Conservation (phyloP, 1,140 invertebrate genomes). For the Aphaenogaster ashmeadi region DNA sequence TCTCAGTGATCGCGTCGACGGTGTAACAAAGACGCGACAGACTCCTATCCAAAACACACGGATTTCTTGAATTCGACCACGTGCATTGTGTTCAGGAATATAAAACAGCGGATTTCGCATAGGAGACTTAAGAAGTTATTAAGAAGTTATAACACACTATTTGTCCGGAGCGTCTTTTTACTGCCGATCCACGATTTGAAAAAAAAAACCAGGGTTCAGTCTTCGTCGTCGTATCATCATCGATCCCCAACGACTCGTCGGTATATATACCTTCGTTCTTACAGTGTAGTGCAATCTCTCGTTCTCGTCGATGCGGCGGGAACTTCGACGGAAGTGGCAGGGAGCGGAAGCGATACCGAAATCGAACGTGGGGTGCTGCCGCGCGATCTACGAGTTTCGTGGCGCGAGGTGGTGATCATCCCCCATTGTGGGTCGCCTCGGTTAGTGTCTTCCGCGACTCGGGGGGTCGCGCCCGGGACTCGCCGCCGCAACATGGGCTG, state of each 20-base stretch:
- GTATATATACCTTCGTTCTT: background rate
- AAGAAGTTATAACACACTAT: background rate
- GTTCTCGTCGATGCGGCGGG: constrained; percentile 43
- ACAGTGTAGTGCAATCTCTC: constrained; percentile 23
- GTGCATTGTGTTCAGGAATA: constrained; percentile 42
- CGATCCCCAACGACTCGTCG: constrained; percentile 8
- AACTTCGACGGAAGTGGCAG: constrained; percentile 50
- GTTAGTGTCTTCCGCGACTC: constrained; percentile 52
- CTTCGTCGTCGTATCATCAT: constrained; percentile 7
- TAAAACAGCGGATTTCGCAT: background rate
- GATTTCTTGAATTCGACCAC: constrained; percentile 30
- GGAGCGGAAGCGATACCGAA: constrained; percentile 53
- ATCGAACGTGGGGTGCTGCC: constrained; percentile 29
- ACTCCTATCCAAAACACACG: background rate
- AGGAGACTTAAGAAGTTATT: background rate
- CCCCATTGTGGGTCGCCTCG: constrained; percentile 21
- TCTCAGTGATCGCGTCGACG: background rate
- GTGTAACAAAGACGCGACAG: background rate
- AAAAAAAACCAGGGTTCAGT: constrained; percentile 9
- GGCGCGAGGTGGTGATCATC: constrained; percentile 39
- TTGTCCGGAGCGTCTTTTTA: constrained; percentile 21
- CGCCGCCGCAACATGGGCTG: constrained; percentile 90
- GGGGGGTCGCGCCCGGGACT: constrained; percentile 16
- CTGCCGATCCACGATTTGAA: constrained; percentile 36
- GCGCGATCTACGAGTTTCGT: constrained; percentile 31